Evolutionary conservation across 2,113 vertebrate genomes (phyloP).

Genomic region (Strix uralensis): DNA sequence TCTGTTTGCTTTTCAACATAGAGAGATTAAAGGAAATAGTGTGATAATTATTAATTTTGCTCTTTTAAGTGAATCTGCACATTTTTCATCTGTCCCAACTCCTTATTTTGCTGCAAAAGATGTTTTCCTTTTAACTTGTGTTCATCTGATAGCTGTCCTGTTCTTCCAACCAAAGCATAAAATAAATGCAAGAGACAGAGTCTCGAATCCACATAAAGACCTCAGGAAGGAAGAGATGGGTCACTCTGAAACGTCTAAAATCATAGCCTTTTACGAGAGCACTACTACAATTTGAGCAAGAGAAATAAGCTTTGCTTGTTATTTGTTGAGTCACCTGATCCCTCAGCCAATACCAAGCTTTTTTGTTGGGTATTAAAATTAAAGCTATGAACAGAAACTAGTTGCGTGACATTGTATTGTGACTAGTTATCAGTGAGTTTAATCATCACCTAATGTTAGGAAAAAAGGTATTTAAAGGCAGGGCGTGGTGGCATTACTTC

Average conservation of each 20-base stretch:
- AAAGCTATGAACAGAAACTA: neutral
- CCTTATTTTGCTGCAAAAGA: neutral
- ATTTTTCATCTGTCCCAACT: constrained; percentile 20
- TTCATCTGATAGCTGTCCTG: neutral
- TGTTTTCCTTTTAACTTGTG: neutral
- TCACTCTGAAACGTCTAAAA: neutral
- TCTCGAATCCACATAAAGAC: neutral
- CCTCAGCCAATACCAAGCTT: neutral
- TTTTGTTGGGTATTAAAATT: neutral
- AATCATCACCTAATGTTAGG: neutral
- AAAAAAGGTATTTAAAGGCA: neutral
- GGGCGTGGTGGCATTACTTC: neutral
- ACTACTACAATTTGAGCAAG: neutral
- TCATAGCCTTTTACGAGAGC: neutral
- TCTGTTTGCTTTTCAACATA: constrained; percentile 60
- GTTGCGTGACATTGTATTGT: neutral
- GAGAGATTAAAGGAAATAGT: constrained; percentile 53
- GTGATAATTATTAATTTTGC: constrained; percentile 66
- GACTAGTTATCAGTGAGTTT: neutral
- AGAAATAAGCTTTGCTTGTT: neutral
- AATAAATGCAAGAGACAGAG: neutral
- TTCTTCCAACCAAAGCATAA: neutral
- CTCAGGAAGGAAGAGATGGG: neutral
- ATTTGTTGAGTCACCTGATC: neutral
- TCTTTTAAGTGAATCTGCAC: constrained; percentile 52